Evolutionary conservation across 2,888 invertebrate genomes (phyloP).

Genomic region (Subacronicta megacephala): DNA sequence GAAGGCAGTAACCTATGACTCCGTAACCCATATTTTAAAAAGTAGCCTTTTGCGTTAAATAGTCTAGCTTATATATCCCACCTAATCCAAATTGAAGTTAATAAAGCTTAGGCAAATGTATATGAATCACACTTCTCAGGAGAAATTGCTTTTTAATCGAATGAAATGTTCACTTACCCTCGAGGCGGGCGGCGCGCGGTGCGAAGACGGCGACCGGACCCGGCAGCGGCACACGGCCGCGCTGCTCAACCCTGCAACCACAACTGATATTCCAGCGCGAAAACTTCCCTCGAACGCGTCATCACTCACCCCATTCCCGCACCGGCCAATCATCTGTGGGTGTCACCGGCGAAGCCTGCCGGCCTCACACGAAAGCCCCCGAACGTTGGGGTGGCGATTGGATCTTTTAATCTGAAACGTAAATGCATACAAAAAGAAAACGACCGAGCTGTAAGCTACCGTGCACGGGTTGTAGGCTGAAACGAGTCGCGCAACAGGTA

Average conservation of each 20-base stretch:
- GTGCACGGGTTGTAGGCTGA: constrained; percentile 72
- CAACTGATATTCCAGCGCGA: constrained; percentile 86
- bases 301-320: constrained; percentile 82
- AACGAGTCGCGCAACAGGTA: constrained; percentile 81
- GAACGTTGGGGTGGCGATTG: constrained; percentile 84
- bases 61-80: constrained; percentile 42
- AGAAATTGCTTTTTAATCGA: constrained; percentile 89
- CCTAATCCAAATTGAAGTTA: constrained; percentile 57
- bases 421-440: constrained; percentile 88
- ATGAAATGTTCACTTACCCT: constrained; percentile 86
- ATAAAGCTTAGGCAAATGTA: constrained; percentile 55
- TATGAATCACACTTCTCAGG: constrained; percentile 71
- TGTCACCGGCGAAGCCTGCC: constrained; percentile 70
- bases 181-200: constrained; percentile 72
- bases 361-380: constrained; percentile 74
- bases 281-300: constrained; percentile 87
- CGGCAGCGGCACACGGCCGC: constrained; percentile 79
- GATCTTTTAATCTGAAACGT: constrained; percentile 89
- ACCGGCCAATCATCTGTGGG: constrained; percentile 75
- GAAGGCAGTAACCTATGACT: constrained; percentile 21
- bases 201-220: constrained; percentile 63
- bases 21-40: constrained; percentile 32
- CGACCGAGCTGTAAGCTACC: constrained; percentile 77
- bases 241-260: constrained; percentile 78
- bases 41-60: constrained; percentile 26